These are phyloP conservation scores for Tonatia bakeri DNA, from an alignment of 2,113 vertebrate species.

Conservation along the genomic window DNA sequence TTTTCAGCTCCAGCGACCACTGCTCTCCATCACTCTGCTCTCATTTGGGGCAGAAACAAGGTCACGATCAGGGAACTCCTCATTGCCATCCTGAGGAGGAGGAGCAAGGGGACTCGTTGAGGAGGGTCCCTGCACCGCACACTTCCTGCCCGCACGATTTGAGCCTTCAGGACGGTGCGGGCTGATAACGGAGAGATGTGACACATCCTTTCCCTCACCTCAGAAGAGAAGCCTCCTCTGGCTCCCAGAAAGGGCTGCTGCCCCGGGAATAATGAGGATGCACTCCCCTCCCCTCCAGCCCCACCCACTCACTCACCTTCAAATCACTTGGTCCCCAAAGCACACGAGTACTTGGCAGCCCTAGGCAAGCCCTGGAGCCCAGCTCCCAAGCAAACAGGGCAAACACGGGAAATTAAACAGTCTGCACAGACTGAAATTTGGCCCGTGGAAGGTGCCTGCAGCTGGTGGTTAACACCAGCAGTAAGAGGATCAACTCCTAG, in stretches of 20 bases:
- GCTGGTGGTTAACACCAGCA: slow-evolving; percentile 86
- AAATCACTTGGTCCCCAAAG: neutral
- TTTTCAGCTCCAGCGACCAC: neutral
- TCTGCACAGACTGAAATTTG: slow-evolving; percentile 43
- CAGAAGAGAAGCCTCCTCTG: rapidly evolving
- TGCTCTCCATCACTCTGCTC: neutral
- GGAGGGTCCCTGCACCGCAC: neutral
- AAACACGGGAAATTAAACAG: slow-evolving; percentile 72
- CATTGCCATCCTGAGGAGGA: neutral
- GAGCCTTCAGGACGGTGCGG: neutral
- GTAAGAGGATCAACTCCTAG: slow-evolving; percentile 84
- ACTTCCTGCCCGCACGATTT: neutral
- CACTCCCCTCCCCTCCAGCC: rapidly evolving
- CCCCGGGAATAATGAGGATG: rapidly evolving
- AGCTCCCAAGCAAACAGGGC: neutral
- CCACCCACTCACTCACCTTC: neutral
- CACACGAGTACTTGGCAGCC: neutral
- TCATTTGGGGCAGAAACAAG: neutral
- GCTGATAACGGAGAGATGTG: neutral
- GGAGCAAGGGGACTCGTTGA: neutral
- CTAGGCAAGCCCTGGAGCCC: neutral
- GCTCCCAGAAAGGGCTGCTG: neutral
- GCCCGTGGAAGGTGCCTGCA: slow-evolving; percentile 79
- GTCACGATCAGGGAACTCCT: neutral
- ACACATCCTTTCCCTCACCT: too few species aligned